Percentiles rank a stretch among this genome's conserved stretches.
Conservation (phyloP, 2,888 invertebrate species). For the Epsilonema sp. region DNA sequence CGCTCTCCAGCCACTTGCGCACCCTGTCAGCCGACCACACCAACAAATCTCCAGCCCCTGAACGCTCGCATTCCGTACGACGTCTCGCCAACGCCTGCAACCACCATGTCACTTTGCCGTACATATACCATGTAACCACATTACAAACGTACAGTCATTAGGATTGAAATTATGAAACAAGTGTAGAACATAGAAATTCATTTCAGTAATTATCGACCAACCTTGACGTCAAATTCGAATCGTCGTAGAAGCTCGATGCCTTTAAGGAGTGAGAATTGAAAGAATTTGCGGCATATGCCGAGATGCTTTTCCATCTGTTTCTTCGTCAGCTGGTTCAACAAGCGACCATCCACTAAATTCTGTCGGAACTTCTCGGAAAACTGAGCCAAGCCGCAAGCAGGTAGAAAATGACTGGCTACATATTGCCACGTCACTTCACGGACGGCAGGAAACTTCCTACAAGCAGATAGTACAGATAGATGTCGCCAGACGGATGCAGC, state of each 20-base stretch:
- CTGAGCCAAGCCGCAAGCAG: conserved; percentile 72
- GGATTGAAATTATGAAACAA: no score
- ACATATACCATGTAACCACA: no score
- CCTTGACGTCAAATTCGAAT: conserved; percentile 57
- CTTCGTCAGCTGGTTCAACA: conserved; percentile 74
- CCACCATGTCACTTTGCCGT: neutral
- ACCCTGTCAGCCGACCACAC: conserved; percentile 78
- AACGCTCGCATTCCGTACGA: conserved; percentile 64
- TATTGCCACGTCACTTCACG: conserved; percentile 71
- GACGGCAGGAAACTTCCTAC: conserved; percentile 54
- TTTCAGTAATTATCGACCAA: conserved; percentile 31
- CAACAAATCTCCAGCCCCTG: conserved; percentile 71
- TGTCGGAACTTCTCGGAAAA: conserved; percentile 69
- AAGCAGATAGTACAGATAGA: conserved; percentile 5
- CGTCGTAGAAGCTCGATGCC: conserved; percentile 74
- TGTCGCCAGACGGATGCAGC: neutral
- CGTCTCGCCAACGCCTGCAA: conserved; percentile 40
- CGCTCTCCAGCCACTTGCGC: neutral
- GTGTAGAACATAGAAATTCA: no score
- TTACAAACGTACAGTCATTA: no score
- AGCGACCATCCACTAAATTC: conserved; percentile 72
- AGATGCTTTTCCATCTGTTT: conserved; percentile 82
- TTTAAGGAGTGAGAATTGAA: conserved; percentile 78
- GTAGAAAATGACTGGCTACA: conserved; percentile 80
- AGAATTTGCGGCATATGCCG: conserved; percentile 73